A percentile compares a stretch with the other conserved stretches of the same genome.
These are phyloP conservation scores for Enteromius viviparus DNA, from an alignment of 2,797 vertebrate species.

Conservation along the genomic window DNA sequence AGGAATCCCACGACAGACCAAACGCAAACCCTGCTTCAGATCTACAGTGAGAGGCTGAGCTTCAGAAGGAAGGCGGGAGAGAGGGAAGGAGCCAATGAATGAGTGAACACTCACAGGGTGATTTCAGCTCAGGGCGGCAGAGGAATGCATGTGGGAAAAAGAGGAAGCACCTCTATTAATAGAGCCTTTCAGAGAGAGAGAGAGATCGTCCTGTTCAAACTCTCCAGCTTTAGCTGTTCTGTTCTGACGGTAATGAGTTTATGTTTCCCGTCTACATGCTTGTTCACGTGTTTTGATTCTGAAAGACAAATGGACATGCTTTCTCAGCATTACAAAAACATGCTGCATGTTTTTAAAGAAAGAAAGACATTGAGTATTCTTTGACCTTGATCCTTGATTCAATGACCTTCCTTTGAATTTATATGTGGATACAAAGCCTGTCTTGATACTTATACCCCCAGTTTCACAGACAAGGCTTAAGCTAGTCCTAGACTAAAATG, in stretches of 20 bases:
- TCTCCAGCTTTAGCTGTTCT: background rate
- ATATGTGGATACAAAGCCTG: no score
- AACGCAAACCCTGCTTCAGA: background rate
- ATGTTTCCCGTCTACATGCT: background rate
- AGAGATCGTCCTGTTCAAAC: conserved; percentile 16
- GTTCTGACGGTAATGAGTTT: background rate
- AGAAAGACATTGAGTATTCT: background rate
- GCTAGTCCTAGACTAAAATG: no score
- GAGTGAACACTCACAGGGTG: conserved; percentile 50
- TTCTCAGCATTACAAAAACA: background rate
- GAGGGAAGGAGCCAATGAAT: conserved; percentile 26
- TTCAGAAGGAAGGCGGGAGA: background rate
- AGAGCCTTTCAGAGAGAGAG: conserved; percentile 63
- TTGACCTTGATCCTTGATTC: conserved; percentile 14
- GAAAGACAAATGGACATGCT: background rate
- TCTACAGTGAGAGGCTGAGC: background rate
- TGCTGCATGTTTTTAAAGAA: background rate
- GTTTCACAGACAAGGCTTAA: no score
- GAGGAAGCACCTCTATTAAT: conserved; percentile 71
- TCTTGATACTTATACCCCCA: no score
- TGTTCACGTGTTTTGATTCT: background rate
- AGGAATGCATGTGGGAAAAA: conserved; percentile 58
- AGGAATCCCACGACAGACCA: background rate
- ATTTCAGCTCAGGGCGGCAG: conserved; percentile 43
- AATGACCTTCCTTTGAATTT: background rate